These are phyloP conservation scores for Syncerus caffer DNA, from an alignment of 2,797 vertebrate genomes.

Conservation along the genomic window DNA sequence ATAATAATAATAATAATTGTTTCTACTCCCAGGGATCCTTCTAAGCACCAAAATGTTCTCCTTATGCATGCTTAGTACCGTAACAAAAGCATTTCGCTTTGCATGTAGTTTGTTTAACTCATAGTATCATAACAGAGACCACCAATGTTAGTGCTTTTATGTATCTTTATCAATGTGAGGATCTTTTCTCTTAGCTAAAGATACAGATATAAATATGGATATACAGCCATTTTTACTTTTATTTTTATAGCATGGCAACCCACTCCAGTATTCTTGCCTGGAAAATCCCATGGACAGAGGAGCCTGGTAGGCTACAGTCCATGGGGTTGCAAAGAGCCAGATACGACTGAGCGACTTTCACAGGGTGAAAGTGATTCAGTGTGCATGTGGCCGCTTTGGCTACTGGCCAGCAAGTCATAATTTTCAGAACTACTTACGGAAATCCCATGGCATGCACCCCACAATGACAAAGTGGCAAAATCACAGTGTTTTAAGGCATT, in stretches of 20 bases:
- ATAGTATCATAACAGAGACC: background rate
- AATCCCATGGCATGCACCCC: background rate
- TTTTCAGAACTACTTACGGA: background rate
- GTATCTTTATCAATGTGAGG: background rate
- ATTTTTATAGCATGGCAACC: background rate
- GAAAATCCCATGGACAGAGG: too few relatives aligned
- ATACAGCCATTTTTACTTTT: background rate
- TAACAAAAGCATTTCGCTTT: background rate
- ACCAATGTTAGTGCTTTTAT: background rate
- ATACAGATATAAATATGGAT: background rate
- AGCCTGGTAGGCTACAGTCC: too few relatives aligned
- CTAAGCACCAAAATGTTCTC: background rate
- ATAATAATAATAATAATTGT: slow-evolving; percentile 15
- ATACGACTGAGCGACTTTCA: too few relatives aligned
- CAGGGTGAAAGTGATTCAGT: background rate
- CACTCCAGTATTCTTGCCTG: too few relatives aligned
- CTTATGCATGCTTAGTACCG: background rate
- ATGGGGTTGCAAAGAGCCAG: too few relatives aligned
- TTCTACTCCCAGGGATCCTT: slow-evolving; percentile 59
- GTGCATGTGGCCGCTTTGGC: background rate
- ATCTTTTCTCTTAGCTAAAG: background rate
- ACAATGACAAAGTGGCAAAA: background rate
- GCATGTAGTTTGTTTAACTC: slow-evolving; percentile 16
- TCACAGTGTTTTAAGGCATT: background rate
- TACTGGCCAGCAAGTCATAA: background rate